Evolutionary conservation across 2,888 invertebrate species (phyloP).

Genomic region (Drosophila silvestris): DNA sequence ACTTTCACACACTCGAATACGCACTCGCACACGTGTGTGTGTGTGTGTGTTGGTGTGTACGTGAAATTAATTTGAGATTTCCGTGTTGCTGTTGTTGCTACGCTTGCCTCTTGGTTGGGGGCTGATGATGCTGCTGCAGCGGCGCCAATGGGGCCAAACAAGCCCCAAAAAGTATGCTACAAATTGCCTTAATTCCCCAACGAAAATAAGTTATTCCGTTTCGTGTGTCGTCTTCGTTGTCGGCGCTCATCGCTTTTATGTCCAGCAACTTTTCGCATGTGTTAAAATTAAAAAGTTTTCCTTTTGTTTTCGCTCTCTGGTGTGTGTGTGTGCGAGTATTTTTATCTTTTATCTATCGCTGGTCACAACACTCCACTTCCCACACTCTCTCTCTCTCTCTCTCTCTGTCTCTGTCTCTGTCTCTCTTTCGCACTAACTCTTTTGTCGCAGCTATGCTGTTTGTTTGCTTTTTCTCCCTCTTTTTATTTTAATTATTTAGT

Average conservation of each 20-base stretch:
- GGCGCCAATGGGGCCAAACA: constrained; percentile 14
- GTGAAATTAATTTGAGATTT: constrained; percentile 67
- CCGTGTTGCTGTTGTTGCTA: constrained; percentile 29
- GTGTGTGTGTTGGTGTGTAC: constrained; percentile 14
- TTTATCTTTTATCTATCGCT: constrained; percentile 54
- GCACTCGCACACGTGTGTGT: neutral
- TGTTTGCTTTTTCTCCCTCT: constrained; percentile 21
- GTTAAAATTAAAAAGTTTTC: constrained; percentile 70
- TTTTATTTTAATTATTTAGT: constrained; percentile 66
- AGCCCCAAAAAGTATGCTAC: constrained; percentile 64
- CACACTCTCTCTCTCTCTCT: neutral
- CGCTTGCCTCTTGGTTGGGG: constrained; percentile 25
- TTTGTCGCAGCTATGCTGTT: neutral
- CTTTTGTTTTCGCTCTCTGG: constrained; percentile 24
- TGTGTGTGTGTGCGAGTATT: constrained; percentile 28
- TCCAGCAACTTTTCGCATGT: constrained; percentile 66
- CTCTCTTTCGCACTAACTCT: neutral
- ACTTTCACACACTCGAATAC: neutral
- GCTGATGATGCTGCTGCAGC: constrained; percentile 17
- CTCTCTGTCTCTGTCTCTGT: neutral
- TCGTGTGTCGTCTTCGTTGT: constrained; percentile 38
- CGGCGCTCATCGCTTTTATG: constrained; percentile 52
- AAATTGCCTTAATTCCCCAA: constrained; percentile 72
- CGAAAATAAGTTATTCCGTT: constrained; percentile 70
- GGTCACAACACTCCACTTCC: constrained; percentile 32